These are phyloP conservation scores for Hesperophylax magnus DNA, from an alignment of 1,140 invertebrate species.

Conservation along the genomic window DNA sequence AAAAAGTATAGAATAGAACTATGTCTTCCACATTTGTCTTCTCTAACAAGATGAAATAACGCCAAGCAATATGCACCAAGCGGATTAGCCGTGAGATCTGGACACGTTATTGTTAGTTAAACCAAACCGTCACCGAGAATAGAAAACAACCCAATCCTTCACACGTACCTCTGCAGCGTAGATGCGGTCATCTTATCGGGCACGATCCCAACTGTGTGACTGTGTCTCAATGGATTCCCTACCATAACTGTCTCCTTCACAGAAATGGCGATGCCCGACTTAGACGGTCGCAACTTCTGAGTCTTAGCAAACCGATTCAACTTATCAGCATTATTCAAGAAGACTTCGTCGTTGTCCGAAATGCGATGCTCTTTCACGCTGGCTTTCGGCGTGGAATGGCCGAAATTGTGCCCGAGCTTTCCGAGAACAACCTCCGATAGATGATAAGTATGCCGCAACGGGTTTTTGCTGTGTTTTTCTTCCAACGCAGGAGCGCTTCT, in stretches of 20 bases:
- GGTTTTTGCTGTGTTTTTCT: slow-evolving; percentile 12
- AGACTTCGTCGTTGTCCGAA: slow-evolving; percentile 7
- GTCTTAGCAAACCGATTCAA: not conserved
- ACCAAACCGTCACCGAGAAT: slow-evolving; percentile 48
- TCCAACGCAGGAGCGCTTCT: slow-evolving; percentile 17
- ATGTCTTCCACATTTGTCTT: too few relatives aligned
- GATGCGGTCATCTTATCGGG: slow-evolving; percentile 28
- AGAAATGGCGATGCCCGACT: slow-evolving; percentile 42
- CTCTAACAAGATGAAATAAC: too few relatives aligned
- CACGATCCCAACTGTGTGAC: slow-evolving; percentile 61
- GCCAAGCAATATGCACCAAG: slow-evolving; percentile 24
- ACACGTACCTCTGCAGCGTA: slow-evolving; percentile 52
- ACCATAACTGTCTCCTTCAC: slow-evolving; percentile 40
- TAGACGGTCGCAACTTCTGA: slow-evolving; percentile 32
- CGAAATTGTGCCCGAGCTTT: slow-evolving; percentile 13
- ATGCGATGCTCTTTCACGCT: not conserved
- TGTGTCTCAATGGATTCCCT: slow-evolving; percentile 60
- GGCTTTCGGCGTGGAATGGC: slow-evolving; percentile 42
- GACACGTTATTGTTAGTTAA: slow-evolving; percentile 8
- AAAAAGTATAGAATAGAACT: too few relatives aligned
- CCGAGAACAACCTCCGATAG: not conserved
- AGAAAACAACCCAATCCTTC: slow-evolving; percentile 10
- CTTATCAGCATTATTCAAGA: not conserved
- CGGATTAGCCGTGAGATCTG: not conserved
- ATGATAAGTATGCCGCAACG: slow-evolving; percentile 11